Percentiles rank a stretch among this genome's conserved stretches.
Conservation (phyloP, 1,140 invertebrate genomes). For the Drosophila takahashii region DNA sequence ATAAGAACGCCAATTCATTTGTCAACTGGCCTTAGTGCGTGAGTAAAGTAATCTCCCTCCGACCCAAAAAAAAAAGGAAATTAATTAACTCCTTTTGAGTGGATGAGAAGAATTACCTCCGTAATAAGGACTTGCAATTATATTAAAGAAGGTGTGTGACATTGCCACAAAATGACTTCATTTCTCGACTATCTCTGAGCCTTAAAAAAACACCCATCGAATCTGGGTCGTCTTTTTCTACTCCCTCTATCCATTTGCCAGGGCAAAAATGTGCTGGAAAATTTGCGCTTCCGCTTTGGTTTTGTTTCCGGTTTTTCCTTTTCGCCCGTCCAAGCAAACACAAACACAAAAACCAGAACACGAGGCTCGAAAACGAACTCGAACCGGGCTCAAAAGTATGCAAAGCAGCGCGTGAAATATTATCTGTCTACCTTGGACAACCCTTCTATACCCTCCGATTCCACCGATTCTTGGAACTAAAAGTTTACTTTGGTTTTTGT, state of each 20-base stretch:
- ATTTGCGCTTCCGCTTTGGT: constrained; percentile 83
- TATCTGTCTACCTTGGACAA: constrained; percentile 71
- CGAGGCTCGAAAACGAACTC: constrained; percentile 19
- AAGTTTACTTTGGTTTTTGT: constrained; percentile 50
- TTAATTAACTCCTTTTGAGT: constrained; percentile 54
- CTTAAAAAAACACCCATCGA: constrained; percentile 34
- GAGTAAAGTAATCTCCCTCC: constrained; percentile 29
- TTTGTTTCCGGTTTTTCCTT: constrained; percentile 80
- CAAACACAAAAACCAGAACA: constrained; percentile 16
- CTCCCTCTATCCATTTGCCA: not conserved
- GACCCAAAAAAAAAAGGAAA: constrained; percentile 4
- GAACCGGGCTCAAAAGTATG: constrained; percentile 55
- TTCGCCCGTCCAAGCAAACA: constrained; percentile 43
- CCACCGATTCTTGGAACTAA: not conserved
- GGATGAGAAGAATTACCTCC: constrained; percentile 26
- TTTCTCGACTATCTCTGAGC: constrained; percentile 8
- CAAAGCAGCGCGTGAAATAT: constrained; percentile 81
- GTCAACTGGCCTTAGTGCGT: constrained; percentile 55
- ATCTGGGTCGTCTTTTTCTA: constrained; percentile 42
- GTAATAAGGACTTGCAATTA: constrained; percentile 37
- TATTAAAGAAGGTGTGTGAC: constrained; percentile 51
- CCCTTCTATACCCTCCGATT: not conserved
- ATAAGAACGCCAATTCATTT: constrained; percentile 53
- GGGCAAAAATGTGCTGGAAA: constrained; percentile 80
- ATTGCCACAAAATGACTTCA: constrained; percentile 50